These are phyloP conservation scores for Ciconia maguari DNA, from an alignment of 2,113 vertebrate species.

Conservation along the genomic window DNA sequence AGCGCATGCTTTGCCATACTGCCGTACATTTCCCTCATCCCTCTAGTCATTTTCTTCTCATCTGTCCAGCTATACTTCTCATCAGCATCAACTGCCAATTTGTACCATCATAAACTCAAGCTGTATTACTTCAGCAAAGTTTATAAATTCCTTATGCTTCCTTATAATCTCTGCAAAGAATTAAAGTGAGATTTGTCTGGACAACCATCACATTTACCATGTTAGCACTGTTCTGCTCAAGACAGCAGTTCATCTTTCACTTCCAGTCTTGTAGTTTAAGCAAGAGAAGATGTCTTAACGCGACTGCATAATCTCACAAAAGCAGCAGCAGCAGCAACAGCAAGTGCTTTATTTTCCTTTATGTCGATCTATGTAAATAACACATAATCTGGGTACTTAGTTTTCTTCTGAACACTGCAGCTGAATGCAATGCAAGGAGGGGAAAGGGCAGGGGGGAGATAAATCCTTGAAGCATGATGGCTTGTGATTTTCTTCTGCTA, in stretches of 20 bases:
- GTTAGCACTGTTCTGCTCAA: not conserved
- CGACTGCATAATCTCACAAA: not conserved
- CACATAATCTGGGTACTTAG: not conserved
- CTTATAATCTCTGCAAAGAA: not conserved
- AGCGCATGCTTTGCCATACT: not conserved
- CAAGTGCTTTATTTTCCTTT: not conserved
- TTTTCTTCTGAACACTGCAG: not conserved
- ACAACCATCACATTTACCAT: not conserved
- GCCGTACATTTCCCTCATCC: not conserved
- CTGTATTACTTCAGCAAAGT: not conserved
- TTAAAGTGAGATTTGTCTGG: not conserved
- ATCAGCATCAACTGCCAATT: not conserved
- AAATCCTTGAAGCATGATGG: not conserved
- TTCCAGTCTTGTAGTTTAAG: not conserved
- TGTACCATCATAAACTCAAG: not conserved
- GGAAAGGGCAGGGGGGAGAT: not conserved
- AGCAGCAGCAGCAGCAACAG: not conserved
- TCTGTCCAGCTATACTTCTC: not conserved
- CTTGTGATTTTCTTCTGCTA: not conserved
- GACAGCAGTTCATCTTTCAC: not conserved
- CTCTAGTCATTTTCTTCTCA: not conserved
- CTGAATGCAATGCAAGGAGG: not conserved
- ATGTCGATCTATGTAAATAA: not conserved
- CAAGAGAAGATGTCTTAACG: not conserved
- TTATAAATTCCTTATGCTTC: not conserved